Conservation (phyloP, 1,140 invertebrate genomes). For the Drosophila tsacasi region DNA sequence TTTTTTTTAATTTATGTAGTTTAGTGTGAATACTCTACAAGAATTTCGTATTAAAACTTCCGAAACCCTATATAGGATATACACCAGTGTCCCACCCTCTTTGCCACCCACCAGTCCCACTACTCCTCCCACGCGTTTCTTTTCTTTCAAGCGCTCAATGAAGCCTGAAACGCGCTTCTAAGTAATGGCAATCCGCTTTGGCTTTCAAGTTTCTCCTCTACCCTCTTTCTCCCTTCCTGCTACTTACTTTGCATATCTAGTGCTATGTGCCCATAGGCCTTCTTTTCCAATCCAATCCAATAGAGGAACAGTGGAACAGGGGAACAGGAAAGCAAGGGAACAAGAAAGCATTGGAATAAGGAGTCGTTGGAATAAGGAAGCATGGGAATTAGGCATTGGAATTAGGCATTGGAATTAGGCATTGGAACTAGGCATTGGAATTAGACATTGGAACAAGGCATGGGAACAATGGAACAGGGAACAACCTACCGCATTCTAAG, state of each 20-base stretch:
- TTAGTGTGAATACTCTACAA: constrained; percentile 6
- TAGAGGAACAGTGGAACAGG: constrained; percentile 15
- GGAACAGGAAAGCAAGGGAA: constrained; percentile 1
- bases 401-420: neutral
- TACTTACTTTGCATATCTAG: constrained; percentile 57
- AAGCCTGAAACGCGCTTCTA: constrained; percentile 68
- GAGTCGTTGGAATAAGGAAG: neutral
- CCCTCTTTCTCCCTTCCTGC: constrained; percentile 13
- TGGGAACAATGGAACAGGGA: neutral
- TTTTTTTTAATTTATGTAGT: neutral
- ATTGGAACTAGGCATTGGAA: neutral
- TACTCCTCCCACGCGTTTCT: constrained; percentile 10
- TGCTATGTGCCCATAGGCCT: constrained; percentile 69
- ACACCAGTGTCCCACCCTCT: neutral
- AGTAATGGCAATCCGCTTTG: constrained; percentile 76
- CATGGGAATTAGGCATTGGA: neutral
- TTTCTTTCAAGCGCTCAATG: constrained; percentile 48
- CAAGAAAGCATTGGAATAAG: neutral
- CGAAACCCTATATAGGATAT: neutral
- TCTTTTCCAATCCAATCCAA: constrained; percentile 45
- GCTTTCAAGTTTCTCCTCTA: constrained; percentile 57
- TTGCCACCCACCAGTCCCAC: neutral
- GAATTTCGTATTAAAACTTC: constrained; percentile 39
- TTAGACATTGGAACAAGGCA: too few species aligned
- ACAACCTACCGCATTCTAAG: neutral